Conservation (phyloP, 2,888 invertebrate species). For the Eledona agricola region DNA sequence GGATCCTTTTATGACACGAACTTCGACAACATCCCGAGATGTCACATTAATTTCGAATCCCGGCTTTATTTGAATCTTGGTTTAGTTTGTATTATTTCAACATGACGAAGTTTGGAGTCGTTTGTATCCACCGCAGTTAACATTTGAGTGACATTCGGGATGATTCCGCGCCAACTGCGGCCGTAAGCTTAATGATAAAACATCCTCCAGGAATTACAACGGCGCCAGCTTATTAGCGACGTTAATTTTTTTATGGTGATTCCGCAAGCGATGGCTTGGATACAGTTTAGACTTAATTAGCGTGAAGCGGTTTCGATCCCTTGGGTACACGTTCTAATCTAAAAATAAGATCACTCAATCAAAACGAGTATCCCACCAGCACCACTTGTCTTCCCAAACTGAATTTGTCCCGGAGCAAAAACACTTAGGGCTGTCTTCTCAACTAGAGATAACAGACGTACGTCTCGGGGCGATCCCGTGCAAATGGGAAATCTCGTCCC, state of each 20-base stretch:
- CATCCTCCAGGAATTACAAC: slow-evolving; percentile 22
- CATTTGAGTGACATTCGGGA: slow-evolving; percentile 41
- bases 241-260: no score
- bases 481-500: slow-evolving; percentile 44
- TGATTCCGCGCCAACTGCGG: slow-evolving; percentile 32
- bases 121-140: slow-evolving; percentile 38
- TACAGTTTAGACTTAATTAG: slow-evolving; percentile 35
- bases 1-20: slow-evolving; percentile 41
- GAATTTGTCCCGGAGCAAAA: slow-evolving; percentile 54
- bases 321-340: slow-evolving; percentile 33
- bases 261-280: slow-evolving; percentile 28
- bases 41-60: slow-evolving; percentile 28
- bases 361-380: slow-evolving; percentile 48
- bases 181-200: slow-evolving; percentile 19
- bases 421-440: slow-evolving; percentile 48
- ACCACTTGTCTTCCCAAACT: slow-evolving; percentile 49
- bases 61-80: slow-evolving; percentile 28
- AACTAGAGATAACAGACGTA: slow-evolving; percentile 50
- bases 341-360: slow-evolving; percentile 46
- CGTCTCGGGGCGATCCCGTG: slow-evolving; percentile 48
- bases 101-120: slow-evolving; percentile 34
- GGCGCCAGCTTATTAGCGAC: slow-evolving; percentile 1
- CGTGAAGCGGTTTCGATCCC: slow-evolving; percentile 30
- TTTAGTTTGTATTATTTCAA: slow-evolving; percentile 36
- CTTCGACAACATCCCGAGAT: slow-evolving; percentile 32